Base-by-base conservation (phyloP, 2,888 invertebrate species). In the Nomada goodeniana region DNA sequence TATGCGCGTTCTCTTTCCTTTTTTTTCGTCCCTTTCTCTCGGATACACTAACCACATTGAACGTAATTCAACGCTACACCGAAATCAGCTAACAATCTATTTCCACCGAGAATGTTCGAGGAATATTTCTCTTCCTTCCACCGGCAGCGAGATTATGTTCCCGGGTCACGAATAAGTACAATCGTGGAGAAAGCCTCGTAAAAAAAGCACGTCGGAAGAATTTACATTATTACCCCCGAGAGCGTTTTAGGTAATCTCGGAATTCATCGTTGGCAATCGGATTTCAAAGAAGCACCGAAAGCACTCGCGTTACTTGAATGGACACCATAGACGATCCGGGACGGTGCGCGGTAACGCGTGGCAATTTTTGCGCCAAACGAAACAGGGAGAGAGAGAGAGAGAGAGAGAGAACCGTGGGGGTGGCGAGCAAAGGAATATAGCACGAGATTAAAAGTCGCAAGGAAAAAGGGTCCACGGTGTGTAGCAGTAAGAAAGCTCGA, bases 391-490 rank as follows among this genome's bases (percentile, higher is more conserved):
- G 20, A 13, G 11, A 2, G n/a, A n/a, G 53, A 36, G 75, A 52
- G 26, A 53, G 20, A 18, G 52, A 65, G 55, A 42, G 65, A 42
- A 52, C 9, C 2, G 73, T 7, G 68, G 57, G 60, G 68, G 69
- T 53, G 76, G 65, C 18, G 78, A 61, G 69, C 78, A 84, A 84
- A 84, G 85, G 83, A 84, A 85, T 80, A 86, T 87, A 82, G 87
- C 87, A 88, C 36, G 77, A 87, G 91, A 91, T 92, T 92, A 92
- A 91, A 90, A 90, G 88, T 90, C 87, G 59, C 75, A 63, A 67
- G 77, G 71, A 55, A 70, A 75, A 79, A 63, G 57, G 60, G 79
- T 76, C 59, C 67, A 67, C 59, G 55, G 63, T 68, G 63, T 61
- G 70, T 55, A 72, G 61, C 55, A 69, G 70, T 61, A 64, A 79